Evolutionary conservation across 2,113 vertebrate species (phyloP).

Genomic region (Saccopteryx bilineata): DNA sequence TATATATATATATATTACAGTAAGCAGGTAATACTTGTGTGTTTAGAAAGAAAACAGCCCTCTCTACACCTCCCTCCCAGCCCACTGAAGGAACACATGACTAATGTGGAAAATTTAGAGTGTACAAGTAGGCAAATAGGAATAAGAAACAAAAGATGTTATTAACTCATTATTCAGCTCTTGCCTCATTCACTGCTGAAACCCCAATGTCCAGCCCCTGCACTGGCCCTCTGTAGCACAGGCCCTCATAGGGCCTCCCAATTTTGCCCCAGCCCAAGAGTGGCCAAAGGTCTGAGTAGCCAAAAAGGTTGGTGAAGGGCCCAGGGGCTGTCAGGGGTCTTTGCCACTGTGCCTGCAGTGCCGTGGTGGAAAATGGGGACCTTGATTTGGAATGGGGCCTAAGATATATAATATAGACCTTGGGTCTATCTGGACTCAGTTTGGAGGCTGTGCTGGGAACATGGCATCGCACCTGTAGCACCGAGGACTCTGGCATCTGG

Average conservation of each 20-base stretch:
- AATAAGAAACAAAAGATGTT: not conserved
- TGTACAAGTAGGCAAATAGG: not conserved
- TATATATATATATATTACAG: not conserved
- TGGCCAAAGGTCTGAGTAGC: not conserved
- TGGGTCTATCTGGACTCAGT: not conserved
- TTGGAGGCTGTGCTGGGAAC: not conserved
- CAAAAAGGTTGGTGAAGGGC: not conserved
- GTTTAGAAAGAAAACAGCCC: not conserved
- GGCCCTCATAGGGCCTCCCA: not conserved
- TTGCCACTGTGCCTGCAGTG: not conserved
- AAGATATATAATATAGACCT: not conserved
- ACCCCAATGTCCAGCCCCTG: not conserved
- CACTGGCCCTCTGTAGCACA: not conserved
- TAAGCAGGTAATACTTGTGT: not conserved
- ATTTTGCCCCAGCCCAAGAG: not conserved
- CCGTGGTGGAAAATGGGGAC: not conserved
- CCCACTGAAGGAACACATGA: not conserved
- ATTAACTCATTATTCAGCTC: not conserved
- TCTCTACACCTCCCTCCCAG: not conserved
- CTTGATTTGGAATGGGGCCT: not conserved
- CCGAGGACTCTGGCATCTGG: not conserved
- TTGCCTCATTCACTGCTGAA: not conserved
- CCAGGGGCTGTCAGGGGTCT: not conserved
- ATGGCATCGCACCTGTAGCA: not conserved
- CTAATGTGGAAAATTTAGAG: slow-evolving; percentile 3